phyloP scores from a whole-genome alignment of 2,888 invertebrate genomes.

The Rhaphigaster nebulosa region DNA sequence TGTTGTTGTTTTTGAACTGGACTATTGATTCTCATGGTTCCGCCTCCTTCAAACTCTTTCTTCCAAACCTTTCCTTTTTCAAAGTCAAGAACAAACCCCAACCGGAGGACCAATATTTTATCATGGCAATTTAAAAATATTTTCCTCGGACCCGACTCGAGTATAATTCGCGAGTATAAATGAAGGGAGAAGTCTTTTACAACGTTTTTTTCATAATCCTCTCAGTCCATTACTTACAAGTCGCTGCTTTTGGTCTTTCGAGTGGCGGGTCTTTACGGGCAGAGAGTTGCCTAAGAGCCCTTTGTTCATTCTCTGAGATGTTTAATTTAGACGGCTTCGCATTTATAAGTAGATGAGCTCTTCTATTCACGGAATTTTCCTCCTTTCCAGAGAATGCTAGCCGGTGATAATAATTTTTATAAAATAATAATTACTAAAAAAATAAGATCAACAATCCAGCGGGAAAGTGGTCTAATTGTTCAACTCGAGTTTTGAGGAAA shows the following conservation, averaged over 20 bases:
- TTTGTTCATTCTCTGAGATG: slow-evolving; percentile 40
- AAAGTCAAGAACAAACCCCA: not conserved
- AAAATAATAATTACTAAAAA: not conserved
- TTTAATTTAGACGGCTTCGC: slow-evolving; percentile 49
- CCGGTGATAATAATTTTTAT: not conserved
- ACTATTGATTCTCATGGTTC: not conserved
- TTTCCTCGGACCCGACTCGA: not conserved
- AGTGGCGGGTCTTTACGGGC: not conserved
- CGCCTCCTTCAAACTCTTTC: not conserved
- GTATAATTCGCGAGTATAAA: not conserved
- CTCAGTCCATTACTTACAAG: slow-evolving; percentile 8
- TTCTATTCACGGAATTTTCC: slow-evolving; percentile 12
- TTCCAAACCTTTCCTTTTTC: not conserved
- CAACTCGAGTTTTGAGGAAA: too few relatives aligned
- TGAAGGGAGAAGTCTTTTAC: slow-evolving; percentile 26
- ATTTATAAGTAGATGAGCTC: slow-evolving; percentile 38
- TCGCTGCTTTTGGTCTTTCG: slow-evolving; percentile 7
- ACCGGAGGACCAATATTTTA: not conserved
- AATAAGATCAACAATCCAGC: not conserved
- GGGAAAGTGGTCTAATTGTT: not conserved
- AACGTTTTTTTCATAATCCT: slow-evolving; percentile 31
- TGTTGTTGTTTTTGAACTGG: too few relatives aligned
- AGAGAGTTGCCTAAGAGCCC: not conserved
- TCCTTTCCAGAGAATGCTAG: not conserved
- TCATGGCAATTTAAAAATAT: slow-evolving; percentile 5